Percentiles rank a stretch among this genome's conserved stretches.
phyloP scores from a whole-genome alignment of 2,113 vertebrate genomes.

The Halcyon malimbica region DNA sequence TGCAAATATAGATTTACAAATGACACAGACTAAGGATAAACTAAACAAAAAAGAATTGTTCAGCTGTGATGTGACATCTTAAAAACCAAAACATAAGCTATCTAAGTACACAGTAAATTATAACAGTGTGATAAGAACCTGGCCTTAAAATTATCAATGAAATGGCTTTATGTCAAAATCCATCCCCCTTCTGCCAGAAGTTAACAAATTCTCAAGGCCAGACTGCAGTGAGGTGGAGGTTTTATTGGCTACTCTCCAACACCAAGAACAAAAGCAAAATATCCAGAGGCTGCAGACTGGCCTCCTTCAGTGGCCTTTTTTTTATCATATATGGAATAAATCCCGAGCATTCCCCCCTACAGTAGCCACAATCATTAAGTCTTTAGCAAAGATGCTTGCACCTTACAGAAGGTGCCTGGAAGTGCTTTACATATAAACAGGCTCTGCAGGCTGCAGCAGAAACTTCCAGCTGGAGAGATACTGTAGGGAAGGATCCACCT shows the following conservation, averaged over 20 bases:
- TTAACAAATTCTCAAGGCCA: neutral
- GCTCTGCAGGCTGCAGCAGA: neutral
- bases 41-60: neutral
- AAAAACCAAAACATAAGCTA: neutral
- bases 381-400: neutral
- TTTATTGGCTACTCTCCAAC: neutral
- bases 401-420: neutral
- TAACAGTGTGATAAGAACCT: neutral
- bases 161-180: neutral
- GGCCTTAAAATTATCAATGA: neutral
- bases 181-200: neutral
- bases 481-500: neutral
- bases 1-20: conserved; percentile 28
- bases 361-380: rapidly evolving
- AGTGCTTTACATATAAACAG: neutral
- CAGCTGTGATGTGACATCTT: neutral
- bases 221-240: neutral
- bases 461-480: neutral
- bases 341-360: neutral
- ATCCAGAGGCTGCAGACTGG: neutral
- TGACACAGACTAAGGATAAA: neutral
- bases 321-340: neutral
- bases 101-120: neutral
- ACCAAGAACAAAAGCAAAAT: neutral
- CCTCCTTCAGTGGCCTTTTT: neutral